Percentiles rank a stretch among this genome's conserved stretches.
These are phyloP conservation scores for Propithecus perrieri DNA, from an alignment of 2,797 vertebrate species.

Conservation along the genomic window DNA sequence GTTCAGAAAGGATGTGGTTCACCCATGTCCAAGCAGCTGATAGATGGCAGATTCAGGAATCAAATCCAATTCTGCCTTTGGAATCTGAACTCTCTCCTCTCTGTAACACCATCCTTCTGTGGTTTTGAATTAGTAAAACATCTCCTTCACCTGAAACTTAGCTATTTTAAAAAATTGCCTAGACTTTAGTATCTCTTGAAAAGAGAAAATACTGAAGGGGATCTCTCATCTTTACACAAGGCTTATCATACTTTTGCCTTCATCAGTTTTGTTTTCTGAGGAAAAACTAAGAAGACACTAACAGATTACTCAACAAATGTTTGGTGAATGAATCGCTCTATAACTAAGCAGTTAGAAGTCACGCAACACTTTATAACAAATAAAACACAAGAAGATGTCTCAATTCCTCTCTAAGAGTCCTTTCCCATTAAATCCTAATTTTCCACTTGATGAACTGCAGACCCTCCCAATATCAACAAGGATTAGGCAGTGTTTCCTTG, in stretches of 20 bases:
- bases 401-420: slow-evolving; percentile 64
- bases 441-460: slow-evolving; percentile 69
- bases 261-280: slow-evolving; percentile 48
- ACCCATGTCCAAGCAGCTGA: background rate
- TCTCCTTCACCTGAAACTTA: background rate
- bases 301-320: slow-evolving; percentile 62
- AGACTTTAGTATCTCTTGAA: background rate
- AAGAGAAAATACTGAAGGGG: background rate
- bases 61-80: background rate
- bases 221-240: background rate
- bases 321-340: slow-evolving; percentile 55
- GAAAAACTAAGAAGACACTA: slow-evolving; percentile 47
- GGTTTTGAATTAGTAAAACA: slow-evolving; percentile 1
- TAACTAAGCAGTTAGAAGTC: slow-evolving; percentile 67
- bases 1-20: slow-evolving; percentile 13
- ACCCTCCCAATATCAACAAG: slow-evolving; percentile 64
- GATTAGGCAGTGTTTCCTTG: slow-evolving; percentile 29
- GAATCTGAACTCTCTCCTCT: background rate
- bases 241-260: background rate
- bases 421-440: slow-evolving; percentile 72
- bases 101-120: background rate
- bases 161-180: background rate
- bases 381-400: slow-evolving; percentile 74
- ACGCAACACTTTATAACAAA: slow-evolving; percentile 52
- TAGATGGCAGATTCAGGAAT: background rate